Evolutionary conservation across 2,797 vertebrate species (phyloP), one percentile per base, ranked within the genome.

Genomic region (Micromesistius poutassou): DNA sequence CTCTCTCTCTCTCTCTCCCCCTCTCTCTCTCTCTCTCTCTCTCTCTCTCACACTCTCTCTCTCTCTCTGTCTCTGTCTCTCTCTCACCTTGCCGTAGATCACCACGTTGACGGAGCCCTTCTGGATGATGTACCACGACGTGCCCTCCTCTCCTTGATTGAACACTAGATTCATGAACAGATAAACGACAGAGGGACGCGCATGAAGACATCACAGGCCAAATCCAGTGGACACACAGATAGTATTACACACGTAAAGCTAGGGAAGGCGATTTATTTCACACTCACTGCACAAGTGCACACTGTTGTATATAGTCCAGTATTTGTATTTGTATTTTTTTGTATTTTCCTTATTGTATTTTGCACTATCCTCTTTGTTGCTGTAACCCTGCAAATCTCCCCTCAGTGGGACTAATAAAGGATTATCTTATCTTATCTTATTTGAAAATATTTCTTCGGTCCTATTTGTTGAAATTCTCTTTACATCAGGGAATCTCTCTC

Each of bases 81-180:
- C 76, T 77, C 88, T 12, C 78, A 91, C 92, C 90, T 92, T 93
- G 88, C 97, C 97, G 76, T 99, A 99, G 93, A 99, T 99, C 83
- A 98, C 98, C 86, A 99, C 98, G 38, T 99, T 99, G 87, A 99
- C 97, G 0, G 98, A 98, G 93, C 98, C 98, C 91, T 97, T 99
- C 87, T 98, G 95, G 90, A 99, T 98, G 93, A 99, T 98, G 93
- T 99, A 99, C 98, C 98, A 99, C 78, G 98, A 99, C 76, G 97
- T 99, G 76, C 98, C 97, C 92, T 99, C 98, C 93, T 99, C 98
- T 84, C 98, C 98, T 91, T 99, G 98, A 94, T 98, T 99, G 93
- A 99, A 99, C 91, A 99, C 97, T 99, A 74, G 0, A 8, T 62
- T 25, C 55, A 25, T 50, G 46, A 13, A 19, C 85, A 86, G 74